Conservation (phyloP, 1,140 invertebrate genomes). For the Caenorhabditis elegans region DNA sequence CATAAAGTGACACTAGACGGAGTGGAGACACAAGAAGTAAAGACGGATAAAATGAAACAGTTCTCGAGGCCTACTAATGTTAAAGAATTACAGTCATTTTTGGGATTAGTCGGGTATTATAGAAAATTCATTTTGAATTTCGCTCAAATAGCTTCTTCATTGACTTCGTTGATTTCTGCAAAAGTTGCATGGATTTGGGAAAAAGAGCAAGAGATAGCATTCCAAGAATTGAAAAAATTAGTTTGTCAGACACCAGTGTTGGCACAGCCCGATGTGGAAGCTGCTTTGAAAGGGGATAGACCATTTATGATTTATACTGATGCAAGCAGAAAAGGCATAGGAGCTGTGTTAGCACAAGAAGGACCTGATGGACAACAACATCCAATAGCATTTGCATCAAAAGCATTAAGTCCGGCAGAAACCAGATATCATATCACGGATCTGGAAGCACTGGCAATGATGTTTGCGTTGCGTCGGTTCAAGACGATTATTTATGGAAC, state of each 20-base stretch:
- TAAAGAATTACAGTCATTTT: neutral
- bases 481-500: neutral
- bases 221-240: slow-evolving; percentile 38
- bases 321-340: slow-evolving; percentile 42
- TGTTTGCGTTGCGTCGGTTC: neutral
- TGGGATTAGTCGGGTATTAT: slow-evolving; percentile 26
- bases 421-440: slow-evolving; percentile 37
- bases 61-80: neutral
- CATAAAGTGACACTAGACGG: neutral
- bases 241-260: slow-evolving; percentile 45
- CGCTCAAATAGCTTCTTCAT: slow-evolving; percentile 28
- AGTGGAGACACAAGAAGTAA: neutral
- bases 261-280: slow-evolving; percentile 34
- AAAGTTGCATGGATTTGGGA: slow-evolving; percentile 15
- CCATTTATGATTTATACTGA: slow-evolving; percentile 51
- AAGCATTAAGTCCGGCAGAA: slow-evolving; percentile 29
- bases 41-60: neutral
- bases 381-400: slow-evolving; percentile 40
- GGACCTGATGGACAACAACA: slow-evolving; percentile 29
- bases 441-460: slow-evolving; percentile 40
- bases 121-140: slow-evolving; percentile 34
- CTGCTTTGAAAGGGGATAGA: neutral
- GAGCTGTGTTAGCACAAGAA: slow-evolving; percentile 47
- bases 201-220: slow-evolving; percentile 33
- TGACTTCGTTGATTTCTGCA: slow-evolving; percentile 44